Conservation (phyloP, 2,797 vertebrate genomes). For the Bovichtus diacanthus region DNA sequence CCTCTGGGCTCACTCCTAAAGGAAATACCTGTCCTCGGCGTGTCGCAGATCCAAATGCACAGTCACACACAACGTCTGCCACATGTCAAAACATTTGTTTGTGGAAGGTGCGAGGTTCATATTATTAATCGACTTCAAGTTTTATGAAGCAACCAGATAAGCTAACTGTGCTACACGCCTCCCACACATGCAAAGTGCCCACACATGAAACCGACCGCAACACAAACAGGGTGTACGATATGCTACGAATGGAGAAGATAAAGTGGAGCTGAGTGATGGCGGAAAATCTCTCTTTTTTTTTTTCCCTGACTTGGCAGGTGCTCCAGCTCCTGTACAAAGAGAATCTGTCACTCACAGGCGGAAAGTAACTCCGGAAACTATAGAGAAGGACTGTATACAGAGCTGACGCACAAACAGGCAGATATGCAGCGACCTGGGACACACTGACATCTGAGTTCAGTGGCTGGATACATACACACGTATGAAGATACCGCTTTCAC, state of each 20-base stretch:
- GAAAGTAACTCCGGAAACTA: slow-evolving; percentile 37
- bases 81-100: background rate
- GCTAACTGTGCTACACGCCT: background rate
- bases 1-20: slow-evolving; percentile 12
- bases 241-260: slow-evolving; percentile 62
- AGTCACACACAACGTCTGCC: slow-evolving; percentile 2
- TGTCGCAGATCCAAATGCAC: background rate
- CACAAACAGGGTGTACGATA: slow-evolving; percentile 62
- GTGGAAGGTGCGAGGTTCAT: background rate
- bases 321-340: slow-evolving; percentile 51
- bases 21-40: slow-evolving; percentile 35
- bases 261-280: slow-evolving; percentile 58
- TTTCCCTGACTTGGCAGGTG: slow-evolving; percentile 67
- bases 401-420: slow-evolving; percentile 15
- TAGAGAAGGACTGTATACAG: slow-evolving; percentile 46
- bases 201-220: slow-evolving; percentile 60
- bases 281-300: slow-evolving; percentile 65
- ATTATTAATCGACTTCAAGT: background rate
- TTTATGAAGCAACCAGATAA: slow-evolving; percentile 2
- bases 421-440: slow-evolving; percentile 1
- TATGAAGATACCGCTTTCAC: slow-evolving; percentile 18
- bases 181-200: slow-evolving; percentile 19
- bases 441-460: slow-evolving; percentile 14
- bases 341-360: slow-evolving; percentile 44
- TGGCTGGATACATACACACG: background rate